phyloP scores from a whole-genome alignment of 2,888 invertebrate genomes.

The Agriopis leucophaearia region DNA sequence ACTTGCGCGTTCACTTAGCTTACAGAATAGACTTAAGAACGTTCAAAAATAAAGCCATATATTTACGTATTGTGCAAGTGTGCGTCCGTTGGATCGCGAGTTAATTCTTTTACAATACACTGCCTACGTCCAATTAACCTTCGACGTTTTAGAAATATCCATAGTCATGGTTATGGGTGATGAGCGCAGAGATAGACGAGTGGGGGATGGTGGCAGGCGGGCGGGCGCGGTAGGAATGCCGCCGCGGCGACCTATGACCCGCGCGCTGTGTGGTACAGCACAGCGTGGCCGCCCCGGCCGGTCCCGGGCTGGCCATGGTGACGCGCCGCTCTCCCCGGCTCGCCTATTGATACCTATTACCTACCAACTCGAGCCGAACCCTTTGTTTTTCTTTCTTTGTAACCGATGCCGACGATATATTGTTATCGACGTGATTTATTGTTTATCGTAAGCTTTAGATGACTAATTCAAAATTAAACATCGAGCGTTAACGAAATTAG shows the following conservation, averaged over 20 bases:
- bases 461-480: slow-evolving; percentile 12
- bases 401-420: slow-evolving; percentile 49
- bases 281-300: slow-evolving; percentile 49
- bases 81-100: slow-evolving; percentile 52
- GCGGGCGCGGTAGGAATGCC: slow-evolving; percentile 62
- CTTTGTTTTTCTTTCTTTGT: slow-evolving; percentile 27
- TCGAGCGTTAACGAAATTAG: not conserved
- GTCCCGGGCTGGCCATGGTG: not conserved
- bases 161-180: slow-evolving; percentile 77
- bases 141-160: slow-evolving; percentile 78
- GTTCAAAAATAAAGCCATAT: not conserved
- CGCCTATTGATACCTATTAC: not conserved
- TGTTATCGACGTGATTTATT: slow-evolving; percentile 42
- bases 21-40: too few species aligned
- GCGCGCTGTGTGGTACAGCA: slow-evolving; percentile 68
- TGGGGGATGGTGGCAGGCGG: slow-evolving; percentile 23
- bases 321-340: not conserved
- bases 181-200: slow-evolving; percentile 57
- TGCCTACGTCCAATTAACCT: slow-evolving; percentile 83
- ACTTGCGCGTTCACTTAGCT: too few species aligned
- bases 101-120: slow-evolving; percentile 79
- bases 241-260: slow-evolving; percentile 75
- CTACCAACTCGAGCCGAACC: not conserved
- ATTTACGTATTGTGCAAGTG: not conserved
- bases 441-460: slow-evolving; percentile 34